Evolutionary conservation across 2,113 vertebrate species (phyloP), one percentile per base, ranked within the genome.

Genomic region (Scytalopus superciliaris): DNA sequence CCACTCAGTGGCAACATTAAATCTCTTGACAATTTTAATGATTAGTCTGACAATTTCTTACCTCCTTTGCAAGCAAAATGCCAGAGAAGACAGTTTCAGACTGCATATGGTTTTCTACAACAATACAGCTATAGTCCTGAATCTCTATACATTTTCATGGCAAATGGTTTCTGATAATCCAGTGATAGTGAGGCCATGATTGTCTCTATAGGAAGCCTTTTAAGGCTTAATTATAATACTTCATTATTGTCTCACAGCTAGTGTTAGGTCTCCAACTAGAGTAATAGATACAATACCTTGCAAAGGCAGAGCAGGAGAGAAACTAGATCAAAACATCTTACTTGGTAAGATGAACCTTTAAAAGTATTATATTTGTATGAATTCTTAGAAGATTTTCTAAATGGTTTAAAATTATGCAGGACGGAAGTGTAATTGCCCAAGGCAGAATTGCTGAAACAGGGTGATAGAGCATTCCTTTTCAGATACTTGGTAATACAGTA

Each of bases 61-160:
- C 45, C 39, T 88, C 42, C 35, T 87, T 77, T 67, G 14, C 39
- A 78, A 91, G 44, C 33, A 84, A 96, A 94, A 96, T 83, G 64
- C 39, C 62, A 62, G 57, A 83, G 53, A 30, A 88, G 25, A 40
- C 16, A 14, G 8, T 55, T 89, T 66, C 62, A 72, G 35, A 37
- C 44, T 64, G 44, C 35, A 17, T 14, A 24, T 1, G 68, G 12
- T 64, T 85, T 92, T 27, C 47, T 52, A 56, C 67, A 72, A 4
- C 39, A 23, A 75, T 59, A 35, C 23, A 52, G 18, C 67, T 22
- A 28, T 21, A 94, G 49, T 27, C 37, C 68, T 13, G 12, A 72
- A 21, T 37, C 12, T 66, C n/a, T 19, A 23, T 14, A n/a, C 2
- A 42, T 63, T 75, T 85, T 33, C 21, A 16, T 18, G 35, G 44